phyloP scores from a whole-genome alignment of 2,888 invertebrate genomes.

The Achlya flavicornis region DNA sequence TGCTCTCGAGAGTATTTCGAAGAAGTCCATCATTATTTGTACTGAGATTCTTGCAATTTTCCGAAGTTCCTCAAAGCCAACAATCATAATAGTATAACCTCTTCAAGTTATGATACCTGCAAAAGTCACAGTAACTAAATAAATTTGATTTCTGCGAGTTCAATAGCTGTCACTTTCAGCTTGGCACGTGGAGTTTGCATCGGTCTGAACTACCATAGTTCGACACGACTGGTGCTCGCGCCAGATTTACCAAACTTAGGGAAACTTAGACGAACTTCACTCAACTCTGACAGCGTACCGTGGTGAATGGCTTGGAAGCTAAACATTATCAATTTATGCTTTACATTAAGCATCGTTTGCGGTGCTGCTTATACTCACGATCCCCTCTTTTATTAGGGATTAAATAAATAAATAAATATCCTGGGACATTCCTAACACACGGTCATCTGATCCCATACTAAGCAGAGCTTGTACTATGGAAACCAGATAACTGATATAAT shows the following conservation, averaged over 20 bases:
- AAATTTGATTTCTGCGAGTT: constrained; percentile 38
- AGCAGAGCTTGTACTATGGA: no score
- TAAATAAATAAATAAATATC: no score
- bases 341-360: no score
- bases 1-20: no score
- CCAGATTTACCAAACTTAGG: constrained; percentile 48
- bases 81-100: neutral
- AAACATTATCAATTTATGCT: constrained; percentile 46
- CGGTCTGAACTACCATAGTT: constrained; percentile 47
- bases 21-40: no score
- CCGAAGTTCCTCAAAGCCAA: neutral
- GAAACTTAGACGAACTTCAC: constrained; percentile 41
- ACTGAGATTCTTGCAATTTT: no score
- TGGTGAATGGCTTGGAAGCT: constrained; percentile 32
- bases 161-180: constrained; percentile 33
- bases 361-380: no score
- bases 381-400: no score
- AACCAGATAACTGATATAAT: no score
- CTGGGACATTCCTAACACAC: no score
- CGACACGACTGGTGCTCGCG: constrained; percentile 45
- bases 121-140: constrained; percentile 30
- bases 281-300: constrained; percentile 26
- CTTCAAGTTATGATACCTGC: constrained; percentile 16
- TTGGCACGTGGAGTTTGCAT: constrained; percentile 36
- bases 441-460: no score